Conservation (phyloP, 2,113 vertebrate genomes). For the Cololabis saira region DNA sequence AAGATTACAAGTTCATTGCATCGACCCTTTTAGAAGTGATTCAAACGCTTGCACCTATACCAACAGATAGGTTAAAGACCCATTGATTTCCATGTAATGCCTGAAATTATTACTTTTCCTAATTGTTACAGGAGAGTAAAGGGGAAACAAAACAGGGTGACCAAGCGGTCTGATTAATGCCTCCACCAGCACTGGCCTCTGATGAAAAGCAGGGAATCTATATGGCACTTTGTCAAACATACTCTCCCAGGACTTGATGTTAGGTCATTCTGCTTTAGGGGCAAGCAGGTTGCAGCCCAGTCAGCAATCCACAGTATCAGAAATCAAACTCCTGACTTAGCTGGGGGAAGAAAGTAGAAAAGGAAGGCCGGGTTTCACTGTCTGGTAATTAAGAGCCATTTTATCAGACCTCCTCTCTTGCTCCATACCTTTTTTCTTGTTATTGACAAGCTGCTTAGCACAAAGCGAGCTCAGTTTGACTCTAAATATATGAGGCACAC, state of each 20-base stretch:
- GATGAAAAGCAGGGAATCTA: constrained; percentile 87
- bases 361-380: constrained; percentile 86
- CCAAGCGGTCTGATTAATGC: constrained; percentile 87
- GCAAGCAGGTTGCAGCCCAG: constrained; percentile 86
- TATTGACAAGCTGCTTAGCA: constrained; percentile 86
- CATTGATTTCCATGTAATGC: constrained; percentile 93
- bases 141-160: constrained; percentile 79
- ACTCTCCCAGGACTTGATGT: constrained; percentile 82
- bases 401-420: constrained; percentile 83
- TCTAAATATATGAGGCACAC: constrained; percentile 87
- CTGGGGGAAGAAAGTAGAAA: constrained; percentile 71
- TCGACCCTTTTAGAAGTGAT: constrained; percentile 72
- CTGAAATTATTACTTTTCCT: constrained; percentile 92
- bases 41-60: constrained; percentile 82
- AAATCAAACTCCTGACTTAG: constrained; percentile 91
- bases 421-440: constrained; percentile 74
- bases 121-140: constrained; percentile 88
- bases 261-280: constrained; percentile 76
- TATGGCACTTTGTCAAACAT: constrained; percentile 92
- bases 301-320: constrained; percentile 95
- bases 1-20: constrained; percentile 59
- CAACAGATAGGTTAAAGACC: constrained; percentile 85
- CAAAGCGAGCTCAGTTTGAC: constrained; percentile 87
- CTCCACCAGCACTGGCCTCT: constrained; percentile 82
- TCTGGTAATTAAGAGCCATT: constrained; percentile 96